Conservation (phyloP, 2,797 vertebrate species). For the Enteromius mattozi region DNA sequence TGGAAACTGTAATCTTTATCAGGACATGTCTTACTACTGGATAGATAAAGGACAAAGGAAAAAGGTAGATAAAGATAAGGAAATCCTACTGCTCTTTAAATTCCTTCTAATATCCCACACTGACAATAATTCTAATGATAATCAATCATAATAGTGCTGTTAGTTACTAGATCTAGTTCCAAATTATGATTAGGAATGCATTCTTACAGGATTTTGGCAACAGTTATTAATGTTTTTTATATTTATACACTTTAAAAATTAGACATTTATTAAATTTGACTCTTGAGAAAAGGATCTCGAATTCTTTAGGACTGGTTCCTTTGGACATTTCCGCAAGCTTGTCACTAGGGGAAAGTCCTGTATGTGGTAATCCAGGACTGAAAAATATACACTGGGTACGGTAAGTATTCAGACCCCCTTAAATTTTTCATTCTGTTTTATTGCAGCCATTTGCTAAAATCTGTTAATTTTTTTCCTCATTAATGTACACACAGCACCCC, state of each 20-base stretch:
- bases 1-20: not conserved
- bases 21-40: not conserved
- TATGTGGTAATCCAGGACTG: not conserved
- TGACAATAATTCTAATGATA: not conserved
- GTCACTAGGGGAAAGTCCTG: not conserved
- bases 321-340: not conserved
- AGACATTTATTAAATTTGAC: not conserved
- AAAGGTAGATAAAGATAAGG: not conserved
- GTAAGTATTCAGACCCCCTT: too few species aligned
- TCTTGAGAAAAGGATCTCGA: not conserved
- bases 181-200: constrained; percentile 6
- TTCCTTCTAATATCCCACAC: not conserved
- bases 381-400: too few species aligned
- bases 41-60: not conserved
- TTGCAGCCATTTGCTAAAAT: too few species aligned
- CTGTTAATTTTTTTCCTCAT: too few species aligned
- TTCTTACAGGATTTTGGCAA: not conserved
- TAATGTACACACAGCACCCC: too few species aligned
- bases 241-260: not conserved
- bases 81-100: not conserved
- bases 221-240: not conserved
- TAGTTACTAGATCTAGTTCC: not conserved
- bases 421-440: too few species aligned
- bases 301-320: not conserved
- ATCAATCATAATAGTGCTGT: not conserved